These are phyloP conservation scores for Pelochelys cantorii DNA, from an alignment of 2,797 vertebrate genomes.

Conservation along the genomic window DNA sequence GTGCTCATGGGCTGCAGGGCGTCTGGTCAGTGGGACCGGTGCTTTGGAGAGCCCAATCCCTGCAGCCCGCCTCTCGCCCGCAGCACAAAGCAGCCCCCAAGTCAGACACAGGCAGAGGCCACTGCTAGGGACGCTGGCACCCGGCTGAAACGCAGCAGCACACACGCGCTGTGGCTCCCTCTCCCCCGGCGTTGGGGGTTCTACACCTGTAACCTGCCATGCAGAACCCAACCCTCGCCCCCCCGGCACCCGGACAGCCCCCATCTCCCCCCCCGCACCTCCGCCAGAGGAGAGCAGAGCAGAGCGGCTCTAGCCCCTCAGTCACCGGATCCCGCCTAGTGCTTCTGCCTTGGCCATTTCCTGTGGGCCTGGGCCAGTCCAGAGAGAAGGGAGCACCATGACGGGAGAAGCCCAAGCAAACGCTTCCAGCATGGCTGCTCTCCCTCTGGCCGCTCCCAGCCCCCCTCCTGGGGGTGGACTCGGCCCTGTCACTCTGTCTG, in stretches of 20 bases:
- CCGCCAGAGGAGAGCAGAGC: too few species aligned
- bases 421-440: neutral
- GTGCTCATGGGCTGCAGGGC: too few species aligned
- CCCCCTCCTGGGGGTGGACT: neutral
- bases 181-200: neutral
- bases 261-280: neutral
- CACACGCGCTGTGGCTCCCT: neutral
- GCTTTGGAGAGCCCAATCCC: neutral
- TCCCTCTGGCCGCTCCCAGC: neutral
- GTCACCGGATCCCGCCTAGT: neutral
- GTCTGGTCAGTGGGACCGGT: too few species aligned
- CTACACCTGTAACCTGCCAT: neutral
- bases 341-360: neutral
- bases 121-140: neutral
- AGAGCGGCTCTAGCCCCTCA: neutral
- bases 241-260: too few species aligned
- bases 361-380: neutral
- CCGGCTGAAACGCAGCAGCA: too few species aligned
- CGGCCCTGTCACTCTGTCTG: too few species aligned
- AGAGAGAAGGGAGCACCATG: neutral
- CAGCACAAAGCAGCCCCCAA: neutral
- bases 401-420: neutral
- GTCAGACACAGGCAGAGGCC: neutral
- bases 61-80: neutral
- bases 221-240: neutral